Conservation (phyloP, 2,797 vertebrate genomes). For the Sarcophilus harrisii region DNA sequence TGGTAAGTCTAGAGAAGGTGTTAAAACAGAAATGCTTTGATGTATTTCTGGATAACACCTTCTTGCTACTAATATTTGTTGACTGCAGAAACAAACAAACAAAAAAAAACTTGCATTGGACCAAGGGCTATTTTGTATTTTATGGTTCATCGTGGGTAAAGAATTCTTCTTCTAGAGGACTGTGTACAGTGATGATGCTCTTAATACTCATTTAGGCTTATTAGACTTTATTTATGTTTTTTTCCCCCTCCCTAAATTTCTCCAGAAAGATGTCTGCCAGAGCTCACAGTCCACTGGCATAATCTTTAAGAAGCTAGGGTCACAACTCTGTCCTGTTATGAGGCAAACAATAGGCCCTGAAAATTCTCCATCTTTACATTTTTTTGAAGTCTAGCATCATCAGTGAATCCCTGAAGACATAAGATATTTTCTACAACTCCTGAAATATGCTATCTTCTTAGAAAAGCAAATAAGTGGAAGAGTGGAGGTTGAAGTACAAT, state of each 20-base stretch:
- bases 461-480: conserved; percentile 73
- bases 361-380: background rate
- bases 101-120: background rate
- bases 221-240: background rate
- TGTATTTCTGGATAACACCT: background rate
- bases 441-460: conserved; percentile 73
- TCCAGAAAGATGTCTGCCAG: background rate
- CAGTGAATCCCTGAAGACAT: background rate
- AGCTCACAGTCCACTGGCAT: background rate
- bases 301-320: background rate
- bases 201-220: background rate
- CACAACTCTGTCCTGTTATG: background rate
- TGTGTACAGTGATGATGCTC: background rate
- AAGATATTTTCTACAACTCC: conserved; percentile 68
- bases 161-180: background rate
- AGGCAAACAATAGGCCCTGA: background rate
- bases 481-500: conserved; percentile 54
- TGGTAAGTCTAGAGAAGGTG: background rate
- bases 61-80: background rate
- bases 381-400: background rate
- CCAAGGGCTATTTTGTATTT: background rate
- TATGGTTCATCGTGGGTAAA: background rate
- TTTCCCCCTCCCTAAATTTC: background rate
- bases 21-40: background rate
- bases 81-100: background rate